Conservation (phyloP, 2,113 vertebrate species). For the Sylvietta virens region DNA sequence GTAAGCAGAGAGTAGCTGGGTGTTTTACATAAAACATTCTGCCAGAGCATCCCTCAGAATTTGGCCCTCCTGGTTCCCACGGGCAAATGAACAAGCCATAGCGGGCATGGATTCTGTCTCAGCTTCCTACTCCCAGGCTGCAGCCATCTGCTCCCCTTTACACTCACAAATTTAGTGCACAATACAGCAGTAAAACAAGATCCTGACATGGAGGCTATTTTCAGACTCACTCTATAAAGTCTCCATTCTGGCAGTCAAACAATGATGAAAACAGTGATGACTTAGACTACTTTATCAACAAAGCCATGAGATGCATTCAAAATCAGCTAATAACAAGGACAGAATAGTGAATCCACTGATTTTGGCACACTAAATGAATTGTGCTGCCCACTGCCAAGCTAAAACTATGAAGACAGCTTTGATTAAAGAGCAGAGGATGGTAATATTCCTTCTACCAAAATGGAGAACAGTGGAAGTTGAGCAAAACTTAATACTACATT, state of each 20-base stretch:
- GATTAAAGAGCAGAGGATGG: not conserved
- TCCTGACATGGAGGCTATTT: not conserved
- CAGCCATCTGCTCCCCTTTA: slow-evolving; percentile 39
- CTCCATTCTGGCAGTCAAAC: not conserved
- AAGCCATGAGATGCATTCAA: not conserved
- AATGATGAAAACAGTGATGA: slow-evolving; percentile 5
- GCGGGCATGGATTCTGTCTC: slow-evolving; percentile 13
- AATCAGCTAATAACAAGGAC: not conserved
- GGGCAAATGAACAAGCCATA: slow-evolving; percentile 42
- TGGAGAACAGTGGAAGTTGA: not conserved
- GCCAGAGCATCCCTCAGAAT: not conserved
- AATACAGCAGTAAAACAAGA: not conserved
- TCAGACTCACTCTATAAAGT: not conserved
- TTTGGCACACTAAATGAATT: not conserved
- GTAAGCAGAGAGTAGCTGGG: not conserved
- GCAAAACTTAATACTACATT: not conserved
- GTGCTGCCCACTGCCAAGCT: not conserved
- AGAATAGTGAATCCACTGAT: not conserved
- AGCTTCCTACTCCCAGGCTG: slow-evolving; percentile 34
- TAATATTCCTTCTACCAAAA: not conserved
- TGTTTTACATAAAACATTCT: not conserved
- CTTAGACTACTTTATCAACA: not conserved
- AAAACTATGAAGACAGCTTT: not conserved
- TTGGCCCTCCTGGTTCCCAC: not conserved
- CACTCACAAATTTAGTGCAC: not conserved